Evolutionary conservation across 2,113 vertebrate genomes (phyloP).

Genomic region (Oreochromis tanganicae): DNA sequence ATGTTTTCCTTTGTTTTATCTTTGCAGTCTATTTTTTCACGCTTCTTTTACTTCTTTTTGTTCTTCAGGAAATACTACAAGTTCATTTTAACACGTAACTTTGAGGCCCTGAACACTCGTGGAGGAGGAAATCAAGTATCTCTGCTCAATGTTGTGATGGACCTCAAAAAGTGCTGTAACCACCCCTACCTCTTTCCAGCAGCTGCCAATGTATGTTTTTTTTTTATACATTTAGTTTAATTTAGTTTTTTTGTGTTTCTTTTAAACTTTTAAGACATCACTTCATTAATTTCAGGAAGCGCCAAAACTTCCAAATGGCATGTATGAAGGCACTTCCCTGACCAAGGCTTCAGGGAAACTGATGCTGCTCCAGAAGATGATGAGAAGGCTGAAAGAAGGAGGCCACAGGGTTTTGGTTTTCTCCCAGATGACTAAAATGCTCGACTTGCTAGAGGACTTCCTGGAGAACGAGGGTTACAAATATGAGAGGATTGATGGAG

Average conservation of each 20-base stretch:
- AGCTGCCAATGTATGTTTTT: conserved; percentile 73
- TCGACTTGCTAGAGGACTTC: conserved; percentile 94
- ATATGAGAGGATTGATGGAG: conserved; percentile 94
- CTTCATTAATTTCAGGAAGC: conserved; percentile 80
- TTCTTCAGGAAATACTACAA: conserved; percentile 92
- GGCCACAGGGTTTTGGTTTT: conserved; percentile 96
- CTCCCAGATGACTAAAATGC: conserved; percentile 99
- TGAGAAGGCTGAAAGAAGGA: conserved; percentile 90
- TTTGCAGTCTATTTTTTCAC: neutral
- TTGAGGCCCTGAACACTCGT: conserved; percentile 92
- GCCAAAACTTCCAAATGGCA: conserved; percentile 96
- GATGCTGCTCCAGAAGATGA: conserved; percentile 91
- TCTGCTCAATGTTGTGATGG: conserved; percentile 96
- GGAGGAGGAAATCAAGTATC: conserved; percentile 97
- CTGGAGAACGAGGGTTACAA: conserved; percentile 96
- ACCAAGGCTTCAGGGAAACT: conserved; percentile 93
- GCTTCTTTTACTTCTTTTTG: neutral
- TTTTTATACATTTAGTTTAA: neutral
- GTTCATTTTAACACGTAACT: conserved; percentile 95
- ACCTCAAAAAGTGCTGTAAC: conserved; percentile 98
- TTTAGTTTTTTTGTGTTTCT: neutral
- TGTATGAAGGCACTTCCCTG: conserved; percentile 92
- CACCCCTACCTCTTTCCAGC: conserved; percentile 97
- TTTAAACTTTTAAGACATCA: neutral
- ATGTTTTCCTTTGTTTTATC: neutral